These are phyloP conservation scores for Ctenomys sociabilis DNA, from an alignment of 2,113 vertebrate species.

Conservation along the genomic window DNA sequence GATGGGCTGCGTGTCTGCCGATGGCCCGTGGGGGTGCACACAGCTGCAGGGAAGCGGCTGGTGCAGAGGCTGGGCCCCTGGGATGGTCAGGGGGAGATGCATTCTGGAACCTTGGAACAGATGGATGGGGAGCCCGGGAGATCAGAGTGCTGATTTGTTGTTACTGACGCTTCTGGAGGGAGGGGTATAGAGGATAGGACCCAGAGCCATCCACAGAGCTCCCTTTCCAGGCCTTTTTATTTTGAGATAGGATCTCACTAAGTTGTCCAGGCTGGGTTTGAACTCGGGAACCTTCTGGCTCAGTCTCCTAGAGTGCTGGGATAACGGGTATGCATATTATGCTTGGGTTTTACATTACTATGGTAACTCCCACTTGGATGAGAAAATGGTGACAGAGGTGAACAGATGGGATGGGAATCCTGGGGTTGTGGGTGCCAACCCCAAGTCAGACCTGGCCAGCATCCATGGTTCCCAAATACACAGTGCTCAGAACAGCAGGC, in stretches of 20 bases:
- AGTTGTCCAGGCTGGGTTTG: neutral
- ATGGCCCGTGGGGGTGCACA: neutral
- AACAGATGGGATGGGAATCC: neutral
- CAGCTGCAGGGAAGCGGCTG: neutral
- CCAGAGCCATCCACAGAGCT: neutral
- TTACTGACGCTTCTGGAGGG: neutral
- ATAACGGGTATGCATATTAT: neutral
- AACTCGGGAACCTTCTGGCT: neutral
- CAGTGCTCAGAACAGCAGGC: neutral
- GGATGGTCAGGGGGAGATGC: neutral
- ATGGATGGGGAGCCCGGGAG: rapidly evolving
- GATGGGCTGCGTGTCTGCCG: neutral
- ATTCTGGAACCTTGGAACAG: rapidly evolving
- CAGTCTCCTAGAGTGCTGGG: neutral
- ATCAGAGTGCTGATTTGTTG: neutral
- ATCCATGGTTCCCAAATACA: neutral
- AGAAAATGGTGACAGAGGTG: neutral
- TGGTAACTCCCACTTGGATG: neutral
- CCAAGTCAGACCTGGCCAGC: neutral
- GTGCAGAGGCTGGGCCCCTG: neutral
- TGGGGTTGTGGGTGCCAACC: neutral
- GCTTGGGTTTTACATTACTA: neutral
- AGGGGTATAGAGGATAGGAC: neutral
- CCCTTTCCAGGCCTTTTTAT: neutral
- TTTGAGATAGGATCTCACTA: too few species aligned